A percentile compares a stretch with the other conserved stretches of the same genome.
Conservation (phyloP, 2,797 vertebrate genomes). For the Helarctos malayanus region DNA sequence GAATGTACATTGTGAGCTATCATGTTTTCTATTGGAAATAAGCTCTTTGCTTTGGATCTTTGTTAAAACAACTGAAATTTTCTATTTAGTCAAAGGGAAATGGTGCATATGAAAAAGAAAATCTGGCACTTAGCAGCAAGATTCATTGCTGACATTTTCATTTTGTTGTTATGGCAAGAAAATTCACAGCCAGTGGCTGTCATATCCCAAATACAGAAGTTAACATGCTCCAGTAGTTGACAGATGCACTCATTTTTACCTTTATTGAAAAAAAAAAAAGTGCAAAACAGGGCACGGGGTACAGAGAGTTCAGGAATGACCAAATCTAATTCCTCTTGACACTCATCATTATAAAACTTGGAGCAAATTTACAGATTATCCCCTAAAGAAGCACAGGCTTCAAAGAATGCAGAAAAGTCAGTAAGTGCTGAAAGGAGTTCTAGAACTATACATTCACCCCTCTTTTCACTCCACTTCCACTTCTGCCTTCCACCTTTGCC, state of each 20-base stretch:
- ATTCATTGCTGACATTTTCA: slow-evolving; percentile 77
- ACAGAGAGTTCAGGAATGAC: slow-evolving; percentile 25
- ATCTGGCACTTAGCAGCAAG: slow-evolving; percentile 31
- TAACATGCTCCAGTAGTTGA: slow-evolving; percentile 70
- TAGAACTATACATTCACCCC: not conserved
- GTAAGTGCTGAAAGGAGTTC: not conserved
- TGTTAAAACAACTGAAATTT: slow-evolving; percentile 17
- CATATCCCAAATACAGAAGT: slow-evolving; percentile 64
- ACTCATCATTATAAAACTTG: slow-evolving; percentile 14
- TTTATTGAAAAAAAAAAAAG: slow-evolving; percentile 32
- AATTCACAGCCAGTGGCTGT: slow-evolving; percentile 77
- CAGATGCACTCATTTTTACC: slow-evolving; percentile 74
- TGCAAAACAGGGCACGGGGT: not conserved
- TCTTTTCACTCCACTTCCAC: slow-evolving; percentile 59
- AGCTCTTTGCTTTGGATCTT: slow-evolving; percentile 9
- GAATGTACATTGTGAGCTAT: not conserved
- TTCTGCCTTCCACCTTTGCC: slow-evolving; percentile 40
- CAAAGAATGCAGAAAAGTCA: not conserved
- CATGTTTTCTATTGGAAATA: not conserved
- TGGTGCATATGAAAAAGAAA: slow-evolving; percentile 35
- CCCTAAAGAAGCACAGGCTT: not conserved
- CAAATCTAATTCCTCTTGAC: slow-evolving; percentile 56
- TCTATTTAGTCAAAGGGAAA: slow-evolving; percentile 47
- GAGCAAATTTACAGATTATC: slow-evolving; percentile 28
- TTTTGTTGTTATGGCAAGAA: slow-evolving; percentile 77